Conservation (phyloP, 1,140 invertebrate genomes). For the Trissolcus basalis region DNA sequence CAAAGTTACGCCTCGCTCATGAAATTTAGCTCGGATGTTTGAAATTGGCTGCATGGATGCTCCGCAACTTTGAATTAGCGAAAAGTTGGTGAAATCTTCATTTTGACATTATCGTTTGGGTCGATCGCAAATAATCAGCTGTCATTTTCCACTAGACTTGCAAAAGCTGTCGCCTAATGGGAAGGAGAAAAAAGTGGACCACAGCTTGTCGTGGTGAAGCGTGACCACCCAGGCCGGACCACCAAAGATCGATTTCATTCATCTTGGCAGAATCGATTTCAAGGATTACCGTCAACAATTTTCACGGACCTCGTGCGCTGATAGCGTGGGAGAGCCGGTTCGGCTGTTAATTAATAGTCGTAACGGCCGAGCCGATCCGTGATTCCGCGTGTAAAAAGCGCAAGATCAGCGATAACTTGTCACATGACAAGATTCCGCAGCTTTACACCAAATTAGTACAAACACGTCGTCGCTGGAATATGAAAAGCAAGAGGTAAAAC, state of each 20-base stretch:
- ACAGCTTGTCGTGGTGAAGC: slow-evolving; percentile 44
- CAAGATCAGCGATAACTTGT: slow-evolving; percentile 54
- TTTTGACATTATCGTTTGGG: neutral
- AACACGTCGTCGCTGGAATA: too few species aligned
- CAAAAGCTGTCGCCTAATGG: slow-evolving; percentile 46
- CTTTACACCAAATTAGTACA: slow-evolving; percentile 40
- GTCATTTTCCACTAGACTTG: slow-evolving; percentile 23
- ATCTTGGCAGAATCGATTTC: slow-evolving; percentile 62
- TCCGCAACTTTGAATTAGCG: too few species aligned
- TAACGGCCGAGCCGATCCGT: slow-evolving; percentile 52
- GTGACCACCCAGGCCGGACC: slow-evolving; percentile 62
- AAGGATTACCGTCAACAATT: slow-evolving; percentile 61
- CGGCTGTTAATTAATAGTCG: slow-evolving; percentile 58
- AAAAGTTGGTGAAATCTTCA: slow-evolving; percentile 21
- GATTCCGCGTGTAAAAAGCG: slow-evolving; percentile 55
- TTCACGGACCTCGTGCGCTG: slow-evolving; percentile 65
- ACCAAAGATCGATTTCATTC: slow-evolving; percentile 63
- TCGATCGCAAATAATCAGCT: slow-evolving; percentile 10
- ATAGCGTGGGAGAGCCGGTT: slow-evolving; percentile 66
- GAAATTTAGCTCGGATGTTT: too few species aligned
- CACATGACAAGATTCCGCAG: slow-evolving; percentile 42
- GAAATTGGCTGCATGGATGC: too few species aligned
- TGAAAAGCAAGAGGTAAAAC: neutral
- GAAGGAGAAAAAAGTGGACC: slow-evolving; percentile 44
- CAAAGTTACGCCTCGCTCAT: slow-evolving; percentile 17